Conservation (phyloP, 2,113 vertebrate species). For the Channa argus region DNA sequence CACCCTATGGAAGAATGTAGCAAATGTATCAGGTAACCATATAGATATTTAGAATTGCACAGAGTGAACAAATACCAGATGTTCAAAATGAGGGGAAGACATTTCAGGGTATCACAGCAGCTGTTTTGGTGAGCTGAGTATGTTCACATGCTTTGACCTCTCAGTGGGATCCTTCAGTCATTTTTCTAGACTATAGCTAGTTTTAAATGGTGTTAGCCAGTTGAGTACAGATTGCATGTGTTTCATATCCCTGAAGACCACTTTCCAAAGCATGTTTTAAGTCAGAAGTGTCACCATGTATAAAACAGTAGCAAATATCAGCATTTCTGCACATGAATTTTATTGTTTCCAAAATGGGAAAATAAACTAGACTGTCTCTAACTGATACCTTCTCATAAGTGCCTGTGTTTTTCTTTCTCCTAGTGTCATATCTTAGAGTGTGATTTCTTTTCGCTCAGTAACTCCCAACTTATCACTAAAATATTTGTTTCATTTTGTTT, state of each 20-base stretch:
- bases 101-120: not conserved
- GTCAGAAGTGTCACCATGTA: no score
- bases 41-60: not conserved
- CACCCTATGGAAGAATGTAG: not conserved
- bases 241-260: conserved; percentile 5
- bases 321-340: no score
- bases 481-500: no score
- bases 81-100: not conserved
- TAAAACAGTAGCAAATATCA: no score
- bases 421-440: no score
- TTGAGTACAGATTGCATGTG: not conserved
- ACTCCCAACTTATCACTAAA: no score
- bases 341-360: no score
- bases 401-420: no score
- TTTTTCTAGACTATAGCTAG: conserved; percentile 35
- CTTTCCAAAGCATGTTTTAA: no score
- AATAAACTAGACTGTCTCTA: no score
- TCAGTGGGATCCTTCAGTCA: conserved; percentile 41
- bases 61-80: conserved; percentile 1
- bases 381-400: no score
- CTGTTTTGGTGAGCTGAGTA: conserved; percentile 40
- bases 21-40: not conserved
- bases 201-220: conserved; percentile 38
- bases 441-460: no score
- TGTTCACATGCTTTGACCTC: conserved; percentile 45